Base-by-base conservation (phyloP, 2,888 invertebrate genomes). In the Gari tellinella region DNA sequence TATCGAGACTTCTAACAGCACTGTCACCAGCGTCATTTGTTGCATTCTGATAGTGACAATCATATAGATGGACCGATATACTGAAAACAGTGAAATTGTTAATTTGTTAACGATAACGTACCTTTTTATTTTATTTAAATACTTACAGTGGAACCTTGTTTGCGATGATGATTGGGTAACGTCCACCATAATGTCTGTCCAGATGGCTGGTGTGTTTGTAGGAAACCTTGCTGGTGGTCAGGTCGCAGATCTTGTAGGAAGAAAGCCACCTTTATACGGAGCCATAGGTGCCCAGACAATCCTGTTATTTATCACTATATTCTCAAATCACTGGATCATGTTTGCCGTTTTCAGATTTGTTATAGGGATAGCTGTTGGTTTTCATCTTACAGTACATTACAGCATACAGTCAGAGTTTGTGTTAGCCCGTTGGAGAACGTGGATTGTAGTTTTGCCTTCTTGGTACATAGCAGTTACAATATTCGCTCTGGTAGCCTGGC, bases 371-470 rank as follows among this genome's bases (percentile, higher is more conserved):
- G 53, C 53, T 3, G 40, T 52, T 19, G 81, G 75, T 14, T 64
- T 75, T 26, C 19, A 56, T 0, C 14, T 75, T 1, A 66, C 70
- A 3, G 52, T 51, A 14, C 55, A 49, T 31, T 66, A 72, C 49
- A 67, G 48, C 26, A 31, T 72, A 7, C 15, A 43, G 53, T 72
- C 62, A 8, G 84, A 84, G 60, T 81, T 83, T 23, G 74, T 74
- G 7, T 69, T 75, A 3, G 51, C 65, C 0, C 60, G 69, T 19
- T 82, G 79, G 65, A 43, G 84, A 25, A 64, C 83, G 0, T 52
- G 77, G 58, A 23, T 72, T 3, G 78, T 79, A 31, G 75, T 77
- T 8, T 55, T 83, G 8, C 82, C 80, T 0, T 75, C 77, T 4
- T 82, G 80, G 80, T 58, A 74, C 0, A 10, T 77, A 3, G 77